Base-by-base conservation (phyloP, 2,797 vertebrate species). In the Eulemur mongoz region DNA sequence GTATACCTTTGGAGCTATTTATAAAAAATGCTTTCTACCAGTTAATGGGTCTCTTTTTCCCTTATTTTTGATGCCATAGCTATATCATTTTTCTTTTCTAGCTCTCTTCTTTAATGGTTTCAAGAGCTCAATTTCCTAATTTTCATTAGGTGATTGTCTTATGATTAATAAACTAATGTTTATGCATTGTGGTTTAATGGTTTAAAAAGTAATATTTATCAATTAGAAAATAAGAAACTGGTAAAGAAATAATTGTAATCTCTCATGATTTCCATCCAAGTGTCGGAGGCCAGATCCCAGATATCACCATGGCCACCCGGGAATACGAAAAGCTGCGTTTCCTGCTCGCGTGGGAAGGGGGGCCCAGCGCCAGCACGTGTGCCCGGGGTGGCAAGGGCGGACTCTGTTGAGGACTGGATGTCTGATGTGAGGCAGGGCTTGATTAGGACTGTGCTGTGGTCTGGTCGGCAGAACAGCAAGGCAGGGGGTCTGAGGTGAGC, bases 361-460 rank as follows among this genome's bases (percentile, higher is more conserved):
- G 12, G 17, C 20, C 17, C 13, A n/a, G 38, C 23, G 9, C 3
- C 32, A 38, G 11, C 32, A 23, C 3, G 6, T 32, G 48, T 54
- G 63, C 23, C 3, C 4, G 48, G 5, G 73, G 14, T 0, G 0
- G 25, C 2, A 18, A 59, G 48, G 50, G 8, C 5, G 0, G 38
- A 32, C 38, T 61, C 35, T 18, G 3, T 0, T 2, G 61, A 8
- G 73, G 57, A 35, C 2, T 30, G 8, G 82, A 25, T 0, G 0
- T 23, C 70, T 35, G 1, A 22, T 27, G 20, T 40, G 12, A 59
- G 30, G 13, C 4, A 7, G 17, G 11, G 40, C 43, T 94, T 0
- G 0, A 13, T 7, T 20, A 59, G 87, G 78, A 18, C 0, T 13
- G 43, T 54, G 45, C 12, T 50, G n/a, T 2, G 1, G 14, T 35